Base-by-base conservation (phyloP, 2,888 invertebrate genomes). In the Oscheius sp. region DNA sequence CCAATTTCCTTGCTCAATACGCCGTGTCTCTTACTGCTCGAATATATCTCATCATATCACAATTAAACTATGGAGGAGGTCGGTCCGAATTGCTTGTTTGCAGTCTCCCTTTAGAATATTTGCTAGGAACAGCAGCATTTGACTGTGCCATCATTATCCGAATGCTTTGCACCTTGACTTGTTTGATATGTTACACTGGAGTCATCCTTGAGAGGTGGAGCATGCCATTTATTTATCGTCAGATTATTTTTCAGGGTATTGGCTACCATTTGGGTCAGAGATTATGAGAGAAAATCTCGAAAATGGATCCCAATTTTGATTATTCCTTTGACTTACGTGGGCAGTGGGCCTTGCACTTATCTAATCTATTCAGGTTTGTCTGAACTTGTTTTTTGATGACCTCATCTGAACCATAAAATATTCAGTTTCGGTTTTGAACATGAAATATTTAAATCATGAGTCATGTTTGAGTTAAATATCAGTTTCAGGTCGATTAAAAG, bases 41-140 rank as follows among this genome's bases (percentile, higher is more conserved):
- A 3, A 29, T 52, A 2, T 52, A 29, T n/a, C 29, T 66, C 1
- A 66, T 52, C 1, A 52, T 49, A 18, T 52, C 52, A 13, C 66
- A 66, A 21, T 52, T 66, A n/a, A 52, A 16, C 12, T 66, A 29
- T 35, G 52, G 66, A 23, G 66, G 66, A 52, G 66, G 66, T 66
- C 2, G 29, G 64, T 0, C 23, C 25, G 12, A 46, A 23, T 1
- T 49, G 21, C 6, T 21, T 3, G 16, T 18, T 7, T 21, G 13
- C 13, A 18, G 49, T 7, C 21, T 35, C 9, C 9, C 35, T 35
- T 35, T 29, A 66, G 66, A 66, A 29, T 49, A 66, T 27, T 49
- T 66, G 1, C 16, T 66, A 3, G 66, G 66, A n/a, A 29, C 49
- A 6, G 3, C 49, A 16, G 6, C 29, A 3, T 66, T 66, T 52